Conservation (phyloP, 2,113 vertebrate genomes). For the Entosphenus tridentatus region DNA sequence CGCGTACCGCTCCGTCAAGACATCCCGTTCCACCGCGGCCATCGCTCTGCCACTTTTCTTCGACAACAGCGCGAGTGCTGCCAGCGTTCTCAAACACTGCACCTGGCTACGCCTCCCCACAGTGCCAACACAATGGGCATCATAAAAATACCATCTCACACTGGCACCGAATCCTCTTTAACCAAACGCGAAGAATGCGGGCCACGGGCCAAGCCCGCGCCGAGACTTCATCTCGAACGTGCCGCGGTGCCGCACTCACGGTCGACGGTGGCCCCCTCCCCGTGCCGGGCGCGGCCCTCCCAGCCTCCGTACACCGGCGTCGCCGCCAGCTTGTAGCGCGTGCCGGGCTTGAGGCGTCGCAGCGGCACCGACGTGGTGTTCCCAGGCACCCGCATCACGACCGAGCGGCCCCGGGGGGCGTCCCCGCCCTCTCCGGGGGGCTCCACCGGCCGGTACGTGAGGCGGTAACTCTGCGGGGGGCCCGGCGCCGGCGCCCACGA, state of each 20-base stretch:
- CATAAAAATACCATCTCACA: no score
- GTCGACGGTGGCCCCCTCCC: slow-evolving; percentile 65
- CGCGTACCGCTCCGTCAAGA: no score
- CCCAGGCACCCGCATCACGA: slow-evolving; percentile 32
- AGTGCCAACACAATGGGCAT: no score
- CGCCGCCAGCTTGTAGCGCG: slow-evolving; percentile 48
- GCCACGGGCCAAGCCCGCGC: no score
- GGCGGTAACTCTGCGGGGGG: slow-evolving; percentile 42
- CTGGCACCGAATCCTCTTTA: no score
- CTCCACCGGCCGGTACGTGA: slow-evolving; percentile 32
- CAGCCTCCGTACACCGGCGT: slow-evolving; percentile 56
- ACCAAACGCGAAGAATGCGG: no score
- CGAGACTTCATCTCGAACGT: no score
- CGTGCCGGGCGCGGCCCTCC: slow-evolving; percentile 75
- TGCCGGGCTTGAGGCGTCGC: slow-evolving; percentile 42
- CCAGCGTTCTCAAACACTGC: no score
- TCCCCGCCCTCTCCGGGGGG: background rate
- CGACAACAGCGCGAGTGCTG: no score
- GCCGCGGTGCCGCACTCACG: background rate
- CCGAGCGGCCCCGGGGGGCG: slow-evolving; percentile 28
- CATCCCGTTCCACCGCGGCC: no score
- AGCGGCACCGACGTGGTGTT: slow-evolving; percentile 32
- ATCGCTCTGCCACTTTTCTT: no score
- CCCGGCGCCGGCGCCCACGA: slow-evolving; percentile 50
- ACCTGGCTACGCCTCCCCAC: no score